Evolutionary conservation across 92 coral and sea anemone genomes (phyloP).

Genomic region (Anthopleura xanthogrammica): DNA sequence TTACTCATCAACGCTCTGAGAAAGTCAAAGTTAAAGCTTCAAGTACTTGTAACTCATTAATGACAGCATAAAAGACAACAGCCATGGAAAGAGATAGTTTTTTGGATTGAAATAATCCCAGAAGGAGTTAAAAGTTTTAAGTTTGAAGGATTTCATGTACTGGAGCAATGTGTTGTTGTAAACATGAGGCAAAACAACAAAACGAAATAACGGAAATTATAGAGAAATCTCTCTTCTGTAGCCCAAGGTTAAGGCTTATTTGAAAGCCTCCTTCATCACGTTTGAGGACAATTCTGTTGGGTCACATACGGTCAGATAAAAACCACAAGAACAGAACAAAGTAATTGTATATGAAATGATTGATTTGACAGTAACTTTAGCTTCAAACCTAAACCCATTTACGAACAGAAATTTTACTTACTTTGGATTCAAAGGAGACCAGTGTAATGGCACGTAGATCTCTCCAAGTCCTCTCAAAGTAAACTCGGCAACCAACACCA

Average conservation of each 20-base stretch:
- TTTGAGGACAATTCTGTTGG: constrained; percentile 16
- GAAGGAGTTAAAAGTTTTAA: not conserved
- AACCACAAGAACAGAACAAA: constrained; percentile 5
- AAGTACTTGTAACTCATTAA: constrained; percentile 4
- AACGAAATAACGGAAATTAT: not conserved
- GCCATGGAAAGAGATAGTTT: not conserved
- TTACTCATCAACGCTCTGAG: not conserved
- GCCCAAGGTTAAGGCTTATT: constrained; percentile 23
- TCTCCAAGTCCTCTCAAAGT: constrained; percentile 25
- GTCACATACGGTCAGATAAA: constrained; percentile 28
- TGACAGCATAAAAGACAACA: not conserved
- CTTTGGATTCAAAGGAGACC: constrained; percentile 56
- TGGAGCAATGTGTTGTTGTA: not conserved
- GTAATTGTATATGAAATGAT: not conserved
- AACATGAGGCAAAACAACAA: not conserved
- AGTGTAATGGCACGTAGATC: constrained; percentile 39
- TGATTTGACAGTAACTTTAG: constrained; percentile 17
- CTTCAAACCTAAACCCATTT: not conserved
- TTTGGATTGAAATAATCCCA: not conserved
- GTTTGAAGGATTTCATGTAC: not conserved
- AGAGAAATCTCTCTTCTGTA: not conserved
- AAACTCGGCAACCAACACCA: constrained; percentile 18
- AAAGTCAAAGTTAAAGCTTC: not conserved
- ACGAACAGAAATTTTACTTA: constrained; percentile 27
- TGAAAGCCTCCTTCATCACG: constrained; percentile 31